phyloP scores from a whole-genome alignment of 2,113 vertebrate genomes.

The Sphaerodactylus townsendi region DNA sequence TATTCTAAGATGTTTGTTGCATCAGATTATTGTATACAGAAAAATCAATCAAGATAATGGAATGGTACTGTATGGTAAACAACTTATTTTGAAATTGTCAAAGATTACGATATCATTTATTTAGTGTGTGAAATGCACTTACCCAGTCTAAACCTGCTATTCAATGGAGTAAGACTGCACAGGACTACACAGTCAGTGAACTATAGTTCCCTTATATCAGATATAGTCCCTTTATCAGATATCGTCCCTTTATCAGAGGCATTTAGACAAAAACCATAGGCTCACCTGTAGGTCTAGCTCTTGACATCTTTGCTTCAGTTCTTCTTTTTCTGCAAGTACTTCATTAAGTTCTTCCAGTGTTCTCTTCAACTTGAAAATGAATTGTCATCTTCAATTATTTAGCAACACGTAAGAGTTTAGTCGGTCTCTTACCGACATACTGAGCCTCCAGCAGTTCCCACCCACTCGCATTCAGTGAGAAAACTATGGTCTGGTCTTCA shows the following conservation, averaged over 20 bases:
- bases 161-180: too few relatives aligned
- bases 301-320: slow-evolving; percentile 89
- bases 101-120: background rate
- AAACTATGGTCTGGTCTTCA: background rate
- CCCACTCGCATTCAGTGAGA: background rate
- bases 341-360: slow-evolving; percentile 85
- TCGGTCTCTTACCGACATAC: background rate
- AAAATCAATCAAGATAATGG: background rate
- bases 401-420: background rate
- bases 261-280: background rate
- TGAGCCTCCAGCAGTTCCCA: background rate
- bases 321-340: slow-evolving; percentile 86
- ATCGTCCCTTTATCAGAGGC: background rate
- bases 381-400: background rate
- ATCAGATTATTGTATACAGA: background rate
- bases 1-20: background rate
- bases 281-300: slow-evolving; percentile 93
- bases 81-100: background rate
- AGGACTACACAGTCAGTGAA: too few relatives aligned
- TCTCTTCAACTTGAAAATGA: slow-evolving; percentile 84
- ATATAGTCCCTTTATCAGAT: too few relatives aligned
- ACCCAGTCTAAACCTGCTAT: too few relatives aligned
- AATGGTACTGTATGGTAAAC: background rate
- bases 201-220: too few relatives aligned
- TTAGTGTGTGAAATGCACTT: background rate